A percentile compares a stretch with the other conserved stretches of the same genome.
phyloP scores from a whole-genome alignment of 2,113 vertebrate genomes.

The Colaptes auratus region DNA sequence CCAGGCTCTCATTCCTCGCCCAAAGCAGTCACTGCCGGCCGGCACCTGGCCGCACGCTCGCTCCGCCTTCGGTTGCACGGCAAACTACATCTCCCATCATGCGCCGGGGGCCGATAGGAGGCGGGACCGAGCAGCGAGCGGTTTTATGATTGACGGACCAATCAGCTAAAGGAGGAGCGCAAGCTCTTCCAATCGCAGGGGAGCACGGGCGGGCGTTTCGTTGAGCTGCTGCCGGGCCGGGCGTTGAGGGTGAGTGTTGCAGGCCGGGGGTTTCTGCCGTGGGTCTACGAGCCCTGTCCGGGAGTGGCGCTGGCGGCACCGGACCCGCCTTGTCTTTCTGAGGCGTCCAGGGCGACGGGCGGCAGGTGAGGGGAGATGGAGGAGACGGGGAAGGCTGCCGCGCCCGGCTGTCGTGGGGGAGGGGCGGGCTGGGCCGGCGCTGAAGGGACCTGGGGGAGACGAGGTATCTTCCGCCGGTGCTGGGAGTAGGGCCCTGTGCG shows the following conservation, averaged over 20 bases:
- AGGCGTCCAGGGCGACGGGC: neutral
- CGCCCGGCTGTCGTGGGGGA: neutral
- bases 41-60: neutral
- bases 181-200: neutral
- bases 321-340: neutral
- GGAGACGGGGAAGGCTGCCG: neutral
- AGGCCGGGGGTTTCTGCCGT: neutral
- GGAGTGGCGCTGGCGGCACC: neutral
- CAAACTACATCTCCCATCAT: slow-evolving; percentile 23
- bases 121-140: fast-evolving
- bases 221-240: neutral
- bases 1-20: fast-evolving
- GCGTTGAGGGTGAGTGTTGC: neutral
- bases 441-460: neutral
- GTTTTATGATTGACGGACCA: neutral
- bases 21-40: fast-evolving
- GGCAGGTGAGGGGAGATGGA: neutral
- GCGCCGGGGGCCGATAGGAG: fast-evolving
- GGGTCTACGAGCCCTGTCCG: neutral
- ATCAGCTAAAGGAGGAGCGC: fast-evolving
- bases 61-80: fast-evolving
- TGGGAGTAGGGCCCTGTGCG: neutral
- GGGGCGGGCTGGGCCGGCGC: neutral
- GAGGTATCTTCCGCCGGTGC: neutral
- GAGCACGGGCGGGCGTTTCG: neutral